Percentiles rank a stretch among this genome's conserved stretches.
phyloP scores from a whole-genome alignment of 2,113 vertebrate genomes.

The Semicossyphus pulcher region DNA sequence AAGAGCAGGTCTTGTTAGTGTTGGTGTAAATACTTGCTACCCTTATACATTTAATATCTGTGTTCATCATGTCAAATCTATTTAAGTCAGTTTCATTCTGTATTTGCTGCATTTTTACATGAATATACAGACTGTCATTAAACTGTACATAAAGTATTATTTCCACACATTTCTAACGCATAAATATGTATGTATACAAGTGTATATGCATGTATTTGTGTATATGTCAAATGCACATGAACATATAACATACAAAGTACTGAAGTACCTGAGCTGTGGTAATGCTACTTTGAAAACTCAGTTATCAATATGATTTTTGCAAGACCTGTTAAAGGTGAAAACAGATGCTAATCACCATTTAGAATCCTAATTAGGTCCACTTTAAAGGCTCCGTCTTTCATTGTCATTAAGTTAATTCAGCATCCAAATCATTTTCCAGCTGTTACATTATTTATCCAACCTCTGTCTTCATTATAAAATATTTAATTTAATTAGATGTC shows the following conservation, averaged over 20 bases:
- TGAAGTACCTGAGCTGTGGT: neutral
- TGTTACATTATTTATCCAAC: too few relatives aligned
- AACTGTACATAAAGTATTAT: too few relatives aligned
- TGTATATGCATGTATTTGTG: too few relatives aligned
- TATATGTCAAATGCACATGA: neutral
- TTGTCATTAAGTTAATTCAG: neutral
- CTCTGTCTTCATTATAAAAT: too few relatives aligned
- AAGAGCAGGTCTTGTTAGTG: too few relatives aligned
- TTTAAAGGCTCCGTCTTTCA: neutral
- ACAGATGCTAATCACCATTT: conserved; percentile 1
- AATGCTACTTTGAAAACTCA: neutral
- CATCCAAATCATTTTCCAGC: neutral
- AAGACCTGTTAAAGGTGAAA: too few relatives aligned
- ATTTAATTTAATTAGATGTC: too few relatives aligned
- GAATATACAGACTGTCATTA: too few relatives aligned
- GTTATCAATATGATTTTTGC: too few relatives aligned
- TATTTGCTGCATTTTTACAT: too few relatives aligned
- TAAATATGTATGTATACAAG: neutral
- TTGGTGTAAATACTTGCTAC: neutral
- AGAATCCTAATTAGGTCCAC: neutral
- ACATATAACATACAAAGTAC: neutral
- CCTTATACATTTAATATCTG: neutral
- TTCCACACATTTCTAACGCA: too few relatives aligned
- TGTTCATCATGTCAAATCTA: neutral
- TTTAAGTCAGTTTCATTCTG: neutral